Evolutionary conservation across 2,797 vertebrate genomes (phyloP).

Genomic region (Zalophus californianus): DNA sequence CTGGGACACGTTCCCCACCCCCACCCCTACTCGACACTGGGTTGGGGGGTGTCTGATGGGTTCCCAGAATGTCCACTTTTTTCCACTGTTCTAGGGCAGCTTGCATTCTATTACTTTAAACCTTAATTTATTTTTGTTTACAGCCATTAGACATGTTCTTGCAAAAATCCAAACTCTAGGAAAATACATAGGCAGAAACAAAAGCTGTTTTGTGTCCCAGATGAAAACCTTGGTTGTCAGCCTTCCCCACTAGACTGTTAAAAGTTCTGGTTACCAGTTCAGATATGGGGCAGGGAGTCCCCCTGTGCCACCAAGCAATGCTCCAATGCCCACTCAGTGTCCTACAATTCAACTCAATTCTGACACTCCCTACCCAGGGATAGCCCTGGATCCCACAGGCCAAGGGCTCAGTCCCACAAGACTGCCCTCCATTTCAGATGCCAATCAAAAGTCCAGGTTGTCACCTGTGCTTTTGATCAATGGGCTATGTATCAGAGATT

Average conservation of each 20-base stretch:
- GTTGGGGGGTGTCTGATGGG: too few relatives aligned
- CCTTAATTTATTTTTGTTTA: neutral
- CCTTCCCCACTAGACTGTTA: neutral
- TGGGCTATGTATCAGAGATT: neutral
- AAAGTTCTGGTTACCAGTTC: neutral
- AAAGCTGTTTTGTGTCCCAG: neutral
- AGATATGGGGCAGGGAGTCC: neutral
- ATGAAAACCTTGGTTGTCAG: neutral
- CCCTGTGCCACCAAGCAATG: neutral
- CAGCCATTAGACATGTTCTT: neutral
- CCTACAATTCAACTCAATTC: neutral
- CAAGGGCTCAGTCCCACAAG: neutral
- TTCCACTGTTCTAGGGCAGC: neutral
- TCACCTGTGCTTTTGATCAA: neutral
- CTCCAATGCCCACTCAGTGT: neutral
- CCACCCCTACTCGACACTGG: neutral
- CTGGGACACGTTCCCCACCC: neutral
- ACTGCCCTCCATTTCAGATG: neutral
- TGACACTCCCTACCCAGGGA: neutral
- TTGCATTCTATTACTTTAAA: neutral
- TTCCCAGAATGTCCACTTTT: neutral
- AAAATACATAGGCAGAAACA: neutral
- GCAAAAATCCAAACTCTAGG: neutral
- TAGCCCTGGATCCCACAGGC: neutral
- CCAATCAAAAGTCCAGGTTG: neutral